Conservation (phyloP, 2,888 invertebrate species). For the Ommatoiulus sabulosus region DNA sequence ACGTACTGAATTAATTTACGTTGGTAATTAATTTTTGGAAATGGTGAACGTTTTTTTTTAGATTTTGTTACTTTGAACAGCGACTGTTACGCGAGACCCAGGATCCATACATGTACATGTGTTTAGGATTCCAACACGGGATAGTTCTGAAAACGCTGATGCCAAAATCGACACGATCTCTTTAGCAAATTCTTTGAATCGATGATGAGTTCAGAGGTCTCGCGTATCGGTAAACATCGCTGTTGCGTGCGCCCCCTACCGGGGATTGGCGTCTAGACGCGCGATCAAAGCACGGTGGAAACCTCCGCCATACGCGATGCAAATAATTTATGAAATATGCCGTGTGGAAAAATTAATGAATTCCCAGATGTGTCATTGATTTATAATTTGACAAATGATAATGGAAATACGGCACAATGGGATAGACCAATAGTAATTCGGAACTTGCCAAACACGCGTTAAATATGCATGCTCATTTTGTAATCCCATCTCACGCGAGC, state of each 20-base stretch:
- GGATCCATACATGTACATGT: too few species aligned
- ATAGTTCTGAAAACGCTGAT: background rate
- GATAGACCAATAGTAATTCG: background rate
- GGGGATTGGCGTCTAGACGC: background rate
- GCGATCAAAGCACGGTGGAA: background rate
- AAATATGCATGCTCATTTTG: conserved; percentile 1
- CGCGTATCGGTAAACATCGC: background rate
- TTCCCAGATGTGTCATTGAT: conserved; percentile 1
- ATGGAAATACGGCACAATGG: background rate
- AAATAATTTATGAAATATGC: background rate
- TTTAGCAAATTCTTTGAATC: background rate
- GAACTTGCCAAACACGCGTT: background rate
- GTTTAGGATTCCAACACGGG: background rate
- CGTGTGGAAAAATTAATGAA: conserved; percentile 1
- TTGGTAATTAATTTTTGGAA: too few species aligned
- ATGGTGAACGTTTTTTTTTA: too few species aligned
- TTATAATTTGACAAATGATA: conserved; percentile 1
- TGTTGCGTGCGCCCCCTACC: background rate
- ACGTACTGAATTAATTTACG: too few species aligned
- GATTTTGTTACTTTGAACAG: too few species aligned
- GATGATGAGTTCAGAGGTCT: background rate
- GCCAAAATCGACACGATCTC: background rate
- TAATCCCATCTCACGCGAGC: conserved; percentile 1
- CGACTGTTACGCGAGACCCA: too few species aligned
- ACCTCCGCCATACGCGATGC: background rate